Evolutionary conservation across 2,797 vertebrate species (phyloP), one percentile per base, ranked within the genome.

Genomic region (Coilia nasus): DNA sequence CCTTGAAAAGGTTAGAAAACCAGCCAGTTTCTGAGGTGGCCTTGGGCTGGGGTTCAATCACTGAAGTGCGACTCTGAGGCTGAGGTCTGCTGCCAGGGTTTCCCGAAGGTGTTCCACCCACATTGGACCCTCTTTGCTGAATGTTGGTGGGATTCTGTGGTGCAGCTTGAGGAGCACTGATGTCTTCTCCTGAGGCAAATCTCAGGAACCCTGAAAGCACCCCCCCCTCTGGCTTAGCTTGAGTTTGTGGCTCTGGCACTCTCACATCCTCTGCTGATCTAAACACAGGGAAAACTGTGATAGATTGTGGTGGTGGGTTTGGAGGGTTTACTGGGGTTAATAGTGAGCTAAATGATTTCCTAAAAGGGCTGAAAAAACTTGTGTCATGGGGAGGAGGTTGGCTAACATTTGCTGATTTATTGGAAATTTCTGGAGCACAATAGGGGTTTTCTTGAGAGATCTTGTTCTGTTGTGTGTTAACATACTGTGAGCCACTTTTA

Each of bases 341-440:
- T 80, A 98, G 86, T 7, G 97, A 97, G 92, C 95, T 97, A 82
- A 97, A 92, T 23, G 97, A 97, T 88, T 97, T 99, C 86, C 94
- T 97, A 19, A 98, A 95, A 5, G 97, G 97, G 81, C 93, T 96
- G 86, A 98, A 96, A 87, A 98, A 97, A 88, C 94, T 90, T 83
- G 88, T 88, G 84, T 90, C 93, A 87, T 90, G 81, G 75, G 90
- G 57, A 80, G 86, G 88, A 81, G 90, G 87, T 87, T 90, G 89
- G 17, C 71, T 83, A 28, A 67, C 87, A 82, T 89, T 46, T 11
- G 46, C 85, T 21, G 75, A 71, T 88, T 81, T 82, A 67, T 23
- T 82, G 4, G 89, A 46, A 67, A 85, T 56, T 56, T 64, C 17
- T 82, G 21, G 19, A 82, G 50, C 46, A 59, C 17, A 41, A 78